A percentile compares a stretch with the other conserved stretches of the same genome.
These are phyloP conservation scores for Tympanuchus pallidicinctus DNA, from an alignment of 2,113 vertebrate genomes.

Conservation along the genomic window DNA sequence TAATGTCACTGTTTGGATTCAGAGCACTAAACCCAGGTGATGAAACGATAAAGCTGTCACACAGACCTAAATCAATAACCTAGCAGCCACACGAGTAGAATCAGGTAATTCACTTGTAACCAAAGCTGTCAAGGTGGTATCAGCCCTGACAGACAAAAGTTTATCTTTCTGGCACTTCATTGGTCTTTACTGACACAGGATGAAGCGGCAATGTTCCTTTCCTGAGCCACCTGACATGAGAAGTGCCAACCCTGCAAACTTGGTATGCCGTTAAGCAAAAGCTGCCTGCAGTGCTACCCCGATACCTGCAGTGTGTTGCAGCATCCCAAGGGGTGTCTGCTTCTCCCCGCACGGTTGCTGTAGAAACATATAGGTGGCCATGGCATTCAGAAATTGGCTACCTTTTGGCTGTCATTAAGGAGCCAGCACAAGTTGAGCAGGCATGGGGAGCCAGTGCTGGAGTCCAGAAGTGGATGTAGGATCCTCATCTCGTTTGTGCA, in stretches of 20 bases:
- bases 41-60: background rate
- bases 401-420: background rate
- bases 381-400: background rate
- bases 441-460: fast-evolving
- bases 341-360: fast-evolving
- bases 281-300: fast-evolving
- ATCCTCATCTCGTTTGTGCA: fast-evolving
- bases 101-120: fast-evolving
- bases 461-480: background rate
- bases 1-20: background rate
- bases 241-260: background rate
- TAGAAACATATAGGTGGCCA: fast-evolving
- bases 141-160: background rate
- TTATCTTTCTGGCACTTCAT: background rate
- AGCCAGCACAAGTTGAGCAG: background rate
- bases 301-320: background rate
- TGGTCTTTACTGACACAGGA: background rate
- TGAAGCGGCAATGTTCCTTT: background rate
- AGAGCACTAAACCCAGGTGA: background rate
- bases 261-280: background rate
- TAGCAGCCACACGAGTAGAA: background rate
- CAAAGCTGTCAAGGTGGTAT: background rate
- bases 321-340: background rate
- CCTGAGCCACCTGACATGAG: fast-evolving
- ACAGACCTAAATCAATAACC: background rate